Conservation (phyloP, 2,797 vertebrate species). For the Gymnothorax reevesii region DNA sequence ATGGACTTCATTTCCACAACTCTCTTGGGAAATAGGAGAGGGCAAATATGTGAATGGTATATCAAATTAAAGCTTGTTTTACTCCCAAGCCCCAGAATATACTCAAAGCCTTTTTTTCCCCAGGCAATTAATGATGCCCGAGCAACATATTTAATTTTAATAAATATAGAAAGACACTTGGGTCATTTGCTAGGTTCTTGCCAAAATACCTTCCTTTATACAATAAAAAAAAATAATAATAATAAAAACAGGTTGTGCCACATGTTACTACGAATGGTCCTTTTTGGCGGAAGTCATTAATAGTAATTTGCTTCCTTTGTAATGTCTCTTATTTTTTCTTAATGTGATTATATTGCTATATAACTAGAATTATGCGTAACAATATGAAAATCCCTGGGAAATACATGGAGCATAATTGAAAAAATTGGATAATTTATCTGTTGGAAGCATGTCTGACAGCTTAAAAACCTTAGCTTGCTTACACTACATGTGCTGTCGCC, state of each 20-base stretch:
- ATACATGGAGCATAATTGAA: background rate
- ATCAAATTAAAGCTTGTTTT: too few relatives aligned
- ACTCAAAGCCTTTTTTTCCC: slow-evolving; percentile 64
- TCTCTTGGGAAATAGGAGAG: too few relatives aligned
- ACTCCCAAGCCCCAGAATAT: too few relatives aligned
- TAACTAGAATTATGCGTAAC: background rate
- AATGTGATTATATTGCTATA: background rate
- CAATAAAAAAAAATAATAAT: slow-evolving; percentile 33
- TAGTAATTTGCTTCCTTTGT: slow-evolving; percentile 50
- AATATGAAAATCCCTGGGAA: background rate
- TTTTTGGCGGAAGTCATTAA: slow-evolving; percentile 67
- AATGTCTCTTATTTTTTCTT: background rate
- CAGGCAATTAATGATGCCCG: slow-evolving; percentile 98
- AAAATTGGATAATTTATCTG: background rate
- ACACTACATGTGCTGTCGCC: background rate
- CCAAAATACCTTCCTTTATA: slow-evolving; percentile 76
- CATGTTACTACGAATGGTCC: slow-evolving; percentile 23
- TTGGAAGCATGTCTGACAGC: background rate
- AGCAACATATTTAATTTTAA: slow-evolving; percentile 74
- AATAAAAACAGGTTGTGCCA: too few relatives aligned
- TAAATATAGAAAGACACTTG: slow-evolving; percentile 74
- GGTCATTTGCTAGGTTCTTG: slow-evolving; percentile 71
- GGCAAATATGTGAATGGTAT: too few relatives aligned
- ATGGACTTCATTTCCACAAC: too few relatives aligned
- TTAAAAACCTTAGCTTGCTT: background rate